phyloP scores from a whole-genome alignment of 2,797 vertebrate species.

The Anguilla marmorata region DNA sequence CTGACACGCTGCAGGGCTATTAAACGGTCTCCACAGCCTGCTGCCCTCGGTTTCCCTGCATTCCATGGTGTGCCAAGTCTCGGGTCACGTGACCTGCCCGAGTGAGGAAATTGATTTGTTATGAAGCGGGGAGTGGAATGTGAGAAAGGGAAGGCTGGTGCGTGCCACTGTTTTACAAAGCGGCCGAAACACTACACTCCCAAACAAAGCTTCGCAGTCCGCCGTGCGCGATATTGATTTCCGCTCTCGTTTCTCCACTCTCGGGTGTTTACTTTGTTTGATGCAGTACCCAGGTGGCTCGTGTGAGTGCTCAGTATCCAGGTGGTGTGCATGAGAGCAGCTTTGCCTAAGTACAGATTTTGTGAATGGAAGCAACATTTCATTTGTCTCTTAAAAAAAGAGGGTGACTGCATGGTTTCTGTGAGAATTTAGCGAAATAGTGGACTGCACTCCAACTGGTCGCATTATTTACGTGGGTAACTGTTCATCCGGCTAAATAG shows the following conservation, averaged over 20 bases:
- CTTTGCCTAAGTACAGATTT: neutral
- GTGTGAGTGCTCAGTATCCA: neutral
- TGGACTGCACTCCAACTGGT: neutral
- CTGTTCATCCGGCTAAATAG: neutral
- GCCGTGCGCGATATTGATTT: neutral
- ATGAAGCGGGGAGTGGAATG: neutral
- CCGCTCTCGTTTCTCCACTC: neutral
- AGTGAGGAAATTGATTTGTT: neutral
- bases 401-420: neutral
- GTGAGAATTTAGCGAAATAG: neutral
- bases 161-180: neutral
- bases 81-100: neutral
- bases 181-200: neutral
- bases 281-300: neutral
- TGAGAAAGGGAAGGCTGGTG: neutral
- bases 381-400: neutral
- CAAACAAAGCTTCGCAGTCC: neutral
- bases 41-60: neutral
- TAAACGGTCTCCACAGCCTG: neutral
- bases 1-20: neutral
- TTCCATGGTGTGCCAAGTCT: neutral
- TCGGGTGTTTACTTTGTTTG: neutral
- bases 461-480: neutral
- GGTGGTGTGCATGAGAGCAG: neutral
- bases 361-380: constrained; percentile 7